Percentiles rank a stretch among this genome's conserved stretches.
These are phyloP conservation scores for Poeciliopsis gracilis DNA, from an alignment of 2,797 vertebrate species.

Conservation along the genomic window DNA sequence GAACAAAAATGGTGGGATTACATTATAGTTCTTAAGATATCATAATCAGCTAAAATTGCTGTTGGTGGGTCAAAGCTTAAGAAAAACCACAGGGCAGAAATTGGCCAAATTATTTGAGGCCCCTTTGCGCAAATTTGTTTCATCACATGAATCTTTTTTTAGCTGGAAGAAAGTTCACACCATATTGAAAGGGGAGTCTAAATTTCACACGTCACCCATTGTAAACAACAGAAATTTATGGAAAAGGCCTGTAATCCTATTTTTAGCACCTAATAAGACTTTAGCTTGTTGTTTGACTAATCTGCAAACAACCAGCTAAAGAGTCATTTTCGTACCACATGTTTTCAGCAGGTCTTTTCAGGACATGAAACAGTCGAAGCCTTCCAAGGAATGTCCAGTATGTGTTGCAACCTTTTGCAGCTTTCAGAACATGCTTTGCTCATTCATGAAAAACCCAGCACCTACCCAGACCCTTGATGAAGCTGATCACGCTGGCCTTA, in stretches of 20 bases:
- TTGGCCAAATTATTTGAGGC: not conserved
- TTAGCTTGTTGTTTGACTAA: slow-evolving; percentile 1
- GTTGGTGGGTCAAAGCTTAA: not conserved
- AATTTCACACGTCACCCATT: not conserved
- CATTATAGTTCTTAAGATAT: not conserved
- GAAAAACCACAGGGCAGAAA: not conserved
- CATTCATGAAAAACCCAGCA: slow-evolving; percentile 40
- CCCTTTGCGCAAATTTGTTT: not conserved
- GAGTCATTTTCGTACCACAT: not conserved
- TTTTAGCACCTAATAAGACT: slow-evolving; percentile 6
- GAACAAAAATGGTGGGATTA: not conserved
- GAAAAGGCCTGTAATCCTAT: not conserved
- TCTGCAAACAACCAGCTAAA: slow-evolving; percentile 11
- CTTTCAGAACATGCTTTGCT: slow-evolving; percentile 47
- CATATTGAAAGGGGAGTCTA: not conserved
- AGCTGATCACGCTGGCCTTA: slow-evolving; percentile 91
- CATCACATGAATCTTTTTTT: not conserved
- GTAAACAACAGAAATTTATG: not conserved
- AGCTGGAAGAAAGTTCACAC: not conserved
- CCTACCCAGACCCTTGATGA: slow-evolving; percentile 94
- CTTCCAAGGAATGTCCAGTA: slow-evolving; percentile 49
- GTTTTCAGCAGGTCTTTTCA: slow-evolving; percentile 28
- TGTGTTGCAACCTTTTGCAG: slow-evolving; percentile 30
- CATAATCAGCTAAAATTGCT: not conserved
- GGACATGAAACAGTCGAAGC: slow-evolving; percentile 28